Percentiles rank a stretch among this genome's conserved stretches.
Conservation (phyloP, 1,140 invertebrate species). For the Patella vulgata region DNA sequence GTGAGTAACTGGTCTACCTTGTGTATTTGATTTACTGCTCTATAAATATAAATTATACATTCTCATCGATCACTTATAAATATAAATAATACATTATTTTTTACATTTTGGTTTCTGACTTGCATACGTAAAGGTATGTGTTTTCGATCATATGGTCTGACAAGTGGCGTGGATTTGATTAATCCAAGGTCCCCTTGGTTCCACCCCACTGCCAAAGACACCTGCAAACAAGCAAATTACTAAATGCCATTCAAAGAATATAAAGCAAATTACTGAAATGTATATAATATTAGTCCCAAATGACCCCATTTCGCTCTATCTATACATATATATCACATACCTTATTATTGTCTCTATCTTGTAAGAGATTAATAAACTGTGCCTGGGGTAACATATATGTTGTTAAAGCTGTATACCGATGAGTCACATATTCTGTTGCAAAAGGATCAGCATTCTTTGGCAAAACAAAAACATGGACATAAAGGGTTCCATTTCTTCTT, state of each 20-base stretch:
- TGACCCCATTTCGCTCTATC: too few species aligned
- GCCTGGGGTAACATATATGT: constrained; percentile 78
- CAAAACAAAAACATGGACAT: constrained; percentile 69
- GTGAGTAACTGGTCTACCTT: constrained; percentile 69
- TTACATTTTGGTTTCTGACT: neutral
- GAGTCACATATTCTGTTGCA: constrained; percentile 52
- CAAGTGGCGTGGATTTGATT: neutral
- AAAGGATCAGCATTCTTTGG: constrained; percentile 42
- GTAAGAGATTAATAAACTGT: constrained; percentile 79
- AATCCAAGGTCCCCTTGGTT: neutral
- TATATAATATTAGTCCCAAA: too few species aligned
- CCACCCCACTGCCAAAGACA: too few species aligned
- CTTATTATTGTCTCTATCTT: too few species aligned
- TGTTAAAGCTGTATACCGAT: constrained; percentile 73
- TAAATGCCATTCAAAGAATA: too few species aligned
- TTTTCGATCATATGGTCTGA: neutral
- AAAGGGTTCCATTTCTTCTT: constrained; percentile 80
- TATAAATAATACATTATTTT: neutral
- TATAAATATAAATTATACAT: constrained; percentile 5
- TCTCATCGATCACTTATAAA: neutral
- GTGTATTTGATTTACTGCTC: constrained; percentile 56
- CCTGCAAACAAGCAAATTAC: too few species aligned
- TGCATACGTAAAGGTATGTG: neutral
- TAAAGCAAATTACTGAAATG: too few species aligned
- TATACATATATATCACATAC: too few species aligned